phyloP scores from a whole-genome alignment of 2,113 vertebrate species.

The Cyphomyrus plagiostoma region DNA sequence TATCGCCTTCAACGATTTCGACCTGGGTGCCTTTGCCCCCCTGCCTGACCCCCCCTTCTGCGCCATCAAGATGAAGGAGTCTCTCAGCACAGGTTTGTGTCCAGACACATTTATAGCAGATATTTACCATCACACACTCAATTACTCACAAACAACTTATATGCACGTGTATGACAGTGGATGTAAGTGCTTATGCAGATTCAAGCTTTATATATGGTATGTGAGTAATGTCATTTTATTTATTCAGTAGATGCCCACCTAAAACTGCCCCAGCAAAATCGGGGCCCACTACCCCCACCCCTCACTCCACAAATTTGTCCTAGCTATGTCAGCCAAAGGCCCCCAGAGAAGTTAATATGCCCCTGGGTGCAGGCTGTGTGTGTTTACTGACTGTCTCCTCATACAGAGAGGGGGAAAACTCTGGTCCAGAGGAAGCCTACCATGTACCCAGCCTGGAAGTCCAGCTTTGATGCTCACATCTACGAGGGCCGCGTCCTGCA shows the following conservation, averaged over 20 bases:
- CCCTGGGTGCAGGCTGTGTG: neutral
- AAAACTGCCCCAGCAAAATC: neutral
- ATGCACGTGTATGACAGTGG: too few species aligned
- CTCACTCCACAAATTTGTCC: neutral
- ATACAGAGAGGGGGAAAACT: conserved; percentile 86
- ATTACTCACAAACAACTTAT: too few species aligned
- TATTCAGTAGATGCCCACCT: neutral
- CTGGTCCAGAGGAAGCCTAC: conserved; percentile 91
- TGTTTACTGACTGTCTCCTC: neutral
- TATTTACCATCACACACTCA: neutral
- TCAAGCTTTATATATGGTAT: neutral
- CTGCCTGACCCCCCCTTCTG: conserved; percentile 72
- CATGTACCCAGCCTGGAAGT: conserved; percentile 89
- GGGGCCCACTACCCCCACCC: too few species aligned
- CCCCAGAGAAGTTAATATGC: neutral
- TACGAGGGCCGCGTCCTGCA: conserved; percentile 89
- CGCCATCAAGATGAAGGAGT: conserved; percentile 92
- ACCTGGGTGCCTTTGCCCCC: conserved; percentile 65
- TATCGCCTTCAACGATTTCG: conserved; percentile 78
- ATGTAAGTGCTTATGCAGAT: neutral
- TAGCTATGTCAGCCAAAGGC: neutral
- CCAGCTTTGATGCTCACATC: conserved; percentile 86
- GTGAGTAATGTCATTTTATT: neutral
- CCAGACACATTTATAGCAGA: neutral
- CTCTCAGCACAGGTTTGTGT: conserved; percentile 79